Evolutionary conservation across 2,797 vertebrate genomes (phyloP), one percentile per base, ranked within the genome.

Genomic region (Helicolenus hilgendorfi): DNA sequence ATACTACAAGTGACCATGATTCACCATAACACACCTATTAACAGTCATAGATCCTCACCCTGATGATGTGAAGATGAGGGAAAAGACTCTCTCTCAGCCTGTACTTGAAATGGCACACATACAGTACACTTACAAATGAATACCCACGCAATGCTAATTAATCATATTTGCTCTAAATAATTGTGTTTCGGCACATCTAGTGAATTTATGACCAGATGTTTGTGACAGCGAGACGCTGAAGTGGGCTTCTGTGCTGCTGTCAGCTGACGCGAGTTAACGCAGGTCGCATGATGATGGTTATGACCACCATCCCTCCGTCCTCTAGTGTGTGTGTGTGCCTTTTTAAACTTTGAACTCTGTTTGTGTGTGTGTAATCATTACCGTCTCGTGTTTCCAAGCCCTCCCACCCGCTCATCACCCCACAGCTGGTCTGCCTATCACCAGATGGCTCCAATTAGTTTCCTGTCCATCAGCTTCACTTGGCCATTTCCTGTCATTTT

Each of bases 181-280:
- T 71, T 63, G 18, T 31, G 38, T 85, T 70, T 78, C 29, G 71
- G 20, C 36, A 38, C 41, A 41, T 86, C 4, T 22, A 1, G 27
- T 29, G 53, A 59, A n/a, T 59, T 65, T 69, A 35, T 82, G 69
- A 72, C 27, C 59, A 77, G 63, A 89, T 83, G 79, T 91, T 53
- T 83, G 75, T 79, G 77, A 73, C 71, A 24, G 38, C 1, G 3
- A 70, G 45, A 20, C 6, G 5, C 49, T 60, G 79, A 85, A 55
- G 63, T 14, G 63, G 15, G 45, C 35, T 6, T 41, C 55, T 73
- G 58, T 86, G 80, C 79, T 63, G 87, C 76, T 76, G 79, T 96
- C 92, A 94, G 91, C 93, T 91, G 91, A 95, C 14, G 0, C 5
- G 33, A 68, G 74, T 89, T 92, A 93, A 93, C 29, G 1, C 76